Evolutionary conservation across 2,888 invertebrate genomes (phyloP), one percentile per base, ranked within the genome.

Genomic region (Rhimphoctona megacephalus): DNA sequence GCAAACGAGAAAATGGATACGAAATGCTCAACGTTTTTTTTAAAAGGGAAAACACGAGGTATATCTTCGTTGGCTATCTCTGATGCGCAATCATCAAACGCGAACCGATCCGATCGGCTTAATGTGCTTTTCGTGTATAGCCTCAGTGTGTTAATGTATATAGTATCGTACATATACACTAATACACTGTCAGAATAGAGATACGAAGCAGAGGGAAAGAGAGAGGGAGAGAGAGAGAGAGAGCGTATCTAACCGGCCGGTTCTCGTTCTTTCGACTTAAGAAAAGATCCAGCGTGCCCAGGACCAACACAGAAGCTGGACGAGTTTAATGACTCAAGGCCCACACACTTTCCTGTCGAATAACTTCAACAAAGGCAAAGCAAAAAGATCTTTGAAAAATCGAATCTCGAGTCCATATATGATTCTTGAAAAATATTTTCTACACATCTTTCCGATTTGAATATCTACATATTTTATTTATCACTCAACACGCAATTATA

Each of bases 51-150:
- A 84, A 76, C 22, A 72, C 67, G 46, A 69, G 46, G 39, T 49
- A 36, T 83, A 76, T 81, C 81, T 73, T 22, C 11, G 39, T 52
- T 61, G 54, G 78, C 79, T 89, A 89, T 90, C 89, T 86, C 64
- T 36, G 69, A 66, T 57, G 90, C 92, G 90, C 90, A 88, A 92
- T 90, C 92, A 90, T 92, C 92, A 92, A 92, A 92, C 90, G 89
- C 88, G 81, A 89, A 86, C 89, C 88, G 88, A 88, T 89, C 87
- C 85, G 89, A 89, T 90, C 90, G 90, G 90, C 91, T 91, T 92
- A 91, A 92, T 92, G 92, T 91, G 89, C 90, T 92, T 92, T 92
- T 90, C 92, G 90, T 92, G 92, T 92, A 85, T 85, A 84, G 52
- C 52, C 76, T 46, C 64, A 57, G 66, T 69, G 74, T 80, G 83